phyloP scores from a whole-genome alignment of 2,888 invertebrate genomes.

The Drosophila leonis region DNA sequence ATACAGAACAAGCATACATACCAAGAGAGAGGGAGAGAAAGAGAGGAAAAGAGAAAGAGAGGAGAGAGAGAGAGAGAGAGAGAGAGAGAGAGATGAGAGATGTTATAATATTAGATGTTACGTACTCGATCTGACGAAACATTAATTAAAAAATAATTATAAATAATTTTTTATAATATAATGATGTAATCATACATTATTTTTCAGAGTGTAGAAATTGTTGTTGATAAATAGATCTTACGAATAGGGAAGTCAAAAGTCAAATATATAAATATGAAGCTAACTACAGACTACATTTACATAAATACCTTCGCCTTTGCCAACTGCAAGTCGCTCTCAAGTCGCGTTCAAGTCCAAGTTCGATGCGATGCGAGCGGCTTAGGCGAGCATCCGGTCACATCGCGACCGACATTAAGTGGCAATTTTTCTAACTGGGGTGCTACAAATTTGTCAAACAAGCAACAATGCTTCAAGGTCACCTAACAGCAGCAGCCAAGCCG shows the following conservation, averaged over 20 bases:
- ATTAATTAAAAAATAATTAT: background rate
- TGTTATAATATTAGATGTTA: background rate
- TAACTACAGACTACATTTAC: conserved; percentile 26
- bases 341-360: conserved; percentile 33
- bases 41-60: background rate
- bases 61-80: too few species aligned
- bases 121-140: background rate
- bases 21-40: background rate
- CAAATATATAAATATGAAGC: conserved; percentile 26
- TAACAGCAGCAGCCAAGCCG: conserved; percentile 28
- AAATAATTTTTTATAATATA: background rate
- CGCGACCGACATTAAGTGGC: conserved; percentile 68
- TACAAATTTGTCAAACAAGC: conserved; percentile 75
- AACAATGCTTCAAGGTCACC: conserved; percentile 76
- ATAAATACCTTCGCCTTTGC: conserved; percentile 44
- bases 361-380: conserved; percentile 20
- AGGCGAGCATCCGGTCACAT: conserved; percentile 68
- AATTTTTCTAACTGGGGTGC: conserved; percentile 62
- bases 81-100: background rate
- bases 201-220: conserved; percentile 7
- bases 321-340: conserved; percentile 6
- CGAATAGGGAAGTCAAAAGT: conserved; percentile 40
- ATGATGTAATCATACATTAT: background rate
- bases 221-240: background rate
- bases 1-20: background rate